These are phyloP conservation scores for Laspeyria flexula DNA, from an alignment of 2,888 invertebrate species.

Conservation along the genomic window DNA sequence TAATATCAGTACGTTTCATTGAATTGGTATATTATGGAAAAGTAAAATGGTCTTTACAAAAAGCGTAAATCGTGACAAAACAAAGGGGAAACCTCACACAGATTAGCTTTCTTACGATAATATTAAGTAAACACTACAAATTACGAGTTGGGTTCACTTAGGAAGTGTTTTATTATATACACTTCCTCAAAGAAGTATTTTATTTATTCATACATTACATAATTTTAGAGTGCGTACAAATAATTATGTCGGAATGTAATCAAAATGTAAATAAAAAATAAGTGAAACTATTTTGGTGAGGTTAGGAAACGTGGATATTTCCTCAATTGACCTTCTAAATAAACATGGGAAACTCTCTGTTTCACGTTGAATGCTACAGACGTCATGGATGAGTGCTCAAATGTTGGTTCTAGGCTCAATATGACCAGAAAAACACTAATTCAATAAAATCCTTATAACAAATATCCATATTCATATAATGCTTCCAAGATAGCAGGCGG, in stretches of 20 bases:
- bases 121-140: conserved; percentile 4
- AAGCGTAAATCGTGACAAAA: conserved; percentile 2
- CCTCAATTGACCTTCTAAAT: conserved; percentile 64
- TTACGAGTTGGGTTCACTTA: neutral
- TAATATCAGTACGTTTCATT: too few relatives aligned
- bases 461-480: too few relatives aligned
- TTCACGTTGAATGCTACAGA: conserved; percentile 57
- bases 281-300: conserved; percentile 51
- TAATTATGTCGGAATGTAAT: too few relatives aligned
- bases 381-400: conserved; percentile 50
- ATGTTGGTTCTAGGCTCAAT: conserved; percentile 37
- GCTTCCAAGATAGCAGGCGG: too few relatives aligned
- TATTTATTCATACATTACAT: conserved; percentile 1
- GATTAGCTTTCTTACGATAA: conserved; percentile 1
- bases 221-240: neutral
- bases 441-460: neutral
- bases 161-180: neutral
- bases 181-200: conserved; percentile 2
- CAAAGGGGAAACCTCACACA: conserved; percentile 1
- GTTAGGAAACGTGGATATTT: conserved; percentile 59
- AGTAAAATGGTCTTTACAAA: neutral
- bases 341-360: conserved; percentile 60
- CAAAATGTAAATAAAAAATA: conserved; percentile 8
- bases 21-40: too few relatives aligned
- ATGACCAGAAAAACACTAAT: conserved; percentile 28